A percentile compares a stretch with the other conserved stretches of the same genome.
Conservation (phyloP, 2,797 vertebrate species). For the Setipinna tenuifilis region DNA sequence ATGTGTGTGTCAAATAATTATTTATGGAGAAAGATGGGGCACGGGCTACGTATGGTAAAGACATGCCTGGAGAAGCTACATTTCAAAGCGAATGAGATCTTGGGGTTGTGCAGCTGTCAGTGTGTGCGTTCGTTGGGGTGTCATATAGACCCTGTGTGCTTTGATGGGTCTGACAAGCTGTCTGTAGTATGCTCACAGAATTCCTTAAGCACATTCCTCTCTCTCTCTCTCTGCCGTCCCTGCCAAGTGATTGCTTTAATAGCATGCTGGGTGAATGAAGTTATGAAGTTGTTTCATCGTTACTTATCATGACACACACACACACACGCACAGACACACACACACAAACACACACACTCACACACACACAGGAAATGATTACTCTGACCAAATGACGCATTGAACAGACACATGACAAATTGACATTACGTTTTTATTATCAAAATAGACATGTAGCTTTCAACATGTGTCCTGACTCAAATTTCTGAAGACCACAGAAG, state of each 20-base stretch:
- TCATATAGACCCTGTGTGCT: background rate
- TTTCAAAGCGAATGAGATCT: background rate
- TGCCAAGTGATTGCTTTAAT: background rate
- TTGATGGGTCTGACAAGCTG: background rate
- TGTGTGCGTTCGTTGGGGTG: background rate
- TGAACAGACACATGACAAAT: background rate
- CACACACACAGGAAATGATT: background rate
- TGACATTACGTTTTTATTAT: slow-evolving; percentile 45
- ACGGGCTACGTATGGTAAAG: background rate
- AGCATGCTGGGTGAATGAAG: background rate
- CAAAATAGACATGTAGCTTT: slow-evolving; percentile 53
- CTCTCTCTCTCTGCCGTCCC: too few species aligned
- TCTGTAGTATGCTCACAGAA: background rate
- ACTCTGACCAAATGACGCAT: background rate
- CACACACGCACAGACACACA: too few species aligned
- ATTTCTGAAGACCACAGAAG: slow-evolving; percentile 32
- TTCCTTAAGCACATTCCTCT: background rate
- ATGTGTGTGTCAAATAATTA: background rate
- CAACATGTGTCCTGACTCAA: slow-evolving; percentile 39
- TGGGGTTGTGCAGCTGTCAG: background rate
- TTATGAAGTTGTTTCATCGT: background rate
- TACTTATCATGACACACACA: background rate
- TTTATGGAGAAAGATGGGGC: background rate
- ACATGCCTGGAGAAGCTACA: background rate
- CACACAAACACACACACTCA: slow-evolving; percentile 4